Evolutionary conservation across 2,888 invertebrate species (phyloP).

Genomic region (Lasioglossum lativentre): DNA sequence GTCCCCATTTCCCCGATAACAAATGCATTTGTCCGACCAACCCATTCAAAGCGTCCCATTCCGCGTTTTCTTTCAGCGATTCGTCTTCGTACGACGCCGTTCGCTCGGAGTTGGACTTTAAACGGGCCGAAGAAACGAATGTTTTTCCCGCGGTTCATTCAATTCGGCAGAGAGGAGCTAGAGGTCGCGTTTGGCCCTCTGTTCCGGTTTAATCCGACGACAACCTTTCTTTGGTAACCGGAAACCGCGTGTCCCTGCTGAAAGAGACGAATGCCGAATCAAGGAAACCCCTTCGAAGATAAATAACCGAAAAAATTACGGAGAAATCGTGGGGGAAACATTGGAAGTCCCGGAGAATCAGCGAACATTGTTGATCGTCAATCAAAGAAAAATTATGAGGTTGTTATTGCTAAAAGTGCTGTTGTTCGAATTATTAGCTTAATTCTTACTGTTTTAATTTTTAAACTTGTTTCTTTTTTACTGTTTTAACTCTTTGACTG

Average conservation of each 20-base stretch:
- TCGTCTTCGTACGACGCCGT: not conserved
- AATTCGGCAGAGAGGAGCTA: not conserved
- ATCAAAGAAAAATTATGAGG: not conserved
- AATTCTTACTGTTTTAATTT: too few species aligned
- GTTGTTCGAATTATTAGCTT: not conserved
- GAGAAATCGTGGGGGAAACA: not conserved
- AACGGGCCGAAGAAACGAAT: not conserved
- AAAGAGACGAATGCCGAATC: conserved; percentile 48
- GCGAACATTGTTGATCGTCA: not conserved
- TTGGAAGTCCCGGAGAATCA: not conserved
- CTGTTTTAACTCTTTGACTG: too few species aligned
- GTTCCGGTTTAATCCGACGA: conserved; percentile 24
- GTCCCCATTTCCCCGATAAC: not conserved
- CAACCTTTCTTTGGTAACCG: not conserved
- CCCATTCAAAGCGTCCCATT: not conserved
- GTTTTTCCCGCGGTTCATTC: conserved; percentile 8
- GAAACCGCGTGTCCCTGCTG: conserved; percentile 41
- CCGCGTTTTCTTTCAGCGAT: conserved; percentile 17
- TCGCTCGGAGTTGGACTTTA: not conserved
- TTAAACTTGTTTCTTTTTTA: too few species aligned
- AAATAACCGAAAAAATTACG: conserved; percentile 21
- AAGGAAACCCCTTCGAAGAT: not conserved
- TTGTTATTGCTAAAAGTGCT: not conserved
- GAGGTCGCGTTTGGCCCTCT: not conserved
- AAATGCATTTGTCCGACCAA: conserved; percentile 3